Conservation (phyloP, 2,113 vertebrate species). For the Dromiciops gliroides region DNA sequence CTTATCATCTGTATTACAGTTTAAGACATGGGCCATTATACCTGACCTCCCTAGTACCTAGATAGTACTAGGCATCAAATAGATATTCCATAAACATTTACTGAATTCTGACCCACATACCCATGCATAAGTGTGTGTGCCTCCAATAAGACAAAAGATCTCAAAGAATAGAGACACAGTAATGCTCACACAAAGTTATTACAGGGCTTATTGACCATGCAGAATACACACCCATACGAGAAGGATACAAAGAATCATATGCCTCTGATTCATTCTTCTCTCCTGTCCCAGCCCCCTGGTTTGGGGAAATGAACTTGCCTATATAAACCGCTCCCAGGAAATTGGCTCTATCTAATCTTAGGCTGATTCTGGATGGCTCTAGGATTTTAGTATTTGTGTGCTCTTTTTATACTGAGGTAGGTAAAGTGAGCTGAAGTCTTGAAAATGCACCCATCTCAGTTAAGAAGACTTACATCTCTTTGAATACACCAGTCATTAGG, state of each 20-base stretch:
- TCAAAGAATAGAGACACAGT: background rate
- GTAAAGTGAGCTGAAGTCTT: background rate
- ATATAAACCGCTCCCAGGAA: background rate
- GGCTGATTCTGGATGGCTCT: background rate
- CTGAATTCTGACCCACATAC: background rate
- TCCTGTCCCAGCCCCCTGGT: background rate
- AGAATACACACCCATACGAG: background rate
- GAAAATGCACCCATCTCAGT: background rate
- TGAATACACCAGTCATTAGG: background rate
- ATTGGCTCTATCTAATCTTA: background rate
- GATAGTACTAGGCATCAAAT: background rate
- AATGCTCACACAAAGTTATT: background rate
- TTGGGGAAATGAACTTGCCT: background rate
- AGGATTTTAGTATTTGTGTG: background rate
- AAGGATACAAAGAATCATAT: background rate
- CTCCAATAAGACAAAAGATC: background rate
- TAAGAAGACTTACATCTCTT: background rate
- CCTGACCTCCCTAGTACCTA: background rate
- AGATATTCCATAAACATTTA: background rate
- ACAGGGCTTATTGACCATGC: background rate
- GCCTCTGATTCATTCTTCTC: background rate
- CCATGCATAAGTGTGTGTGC: background rate
- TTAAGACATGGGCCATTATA: background rate
- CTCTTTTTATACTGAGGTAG: background rate
- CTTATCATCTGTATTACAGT: background rate